Percentiles rank a stretch among this genome's conserved stretches.
phyloP scores from a whole-genome alignment of 2,888 invertebrate genomes.

The Tortricodes alternella region DNA sequence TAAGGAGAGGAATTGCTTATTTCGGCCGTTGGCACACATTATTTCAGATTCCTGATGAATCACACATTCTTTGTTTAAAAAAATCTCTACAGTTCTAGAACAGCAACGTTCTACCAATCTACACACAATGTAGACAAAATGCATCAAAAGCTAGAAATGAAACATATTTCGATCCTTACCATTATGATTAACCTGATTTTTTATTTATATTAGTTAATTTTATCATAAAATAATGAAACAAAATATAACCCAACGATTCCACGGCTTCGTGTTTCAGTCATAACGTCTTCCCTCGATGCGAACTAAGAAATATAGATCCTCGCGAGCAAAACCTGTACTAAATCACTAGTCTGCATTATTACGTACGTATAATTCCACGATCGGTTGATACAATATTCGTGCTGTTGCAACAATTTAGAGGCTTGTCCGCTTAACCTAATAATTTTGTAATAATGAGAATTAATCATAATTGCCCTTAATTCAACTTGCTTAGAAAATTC shows the following conservation, averaged over 20 bases:
- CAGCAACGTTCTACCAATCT: too few species aligned
- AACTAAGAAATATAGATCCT: conserved; percentile 80
- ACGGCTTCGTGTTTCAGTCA: conserved; percentile 73
- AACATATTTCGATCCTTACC: too few species aligned
- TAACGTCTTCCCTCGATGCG: conserved; percentile 79
- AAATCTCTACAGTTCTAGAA: too few species aligned
- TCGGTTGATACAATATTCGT: conserved; percentile 41
- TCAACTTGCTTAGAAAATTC: conserved; percentile 12
- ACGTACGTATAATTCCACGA: conserved; percentile 55
- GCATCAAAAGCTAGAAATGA: too few species aligned
- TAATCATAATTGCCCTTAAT: conserved; percentile 26
- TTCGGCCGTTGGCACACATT: too few species aligned
- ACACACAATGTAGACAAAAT: too few species aligned
- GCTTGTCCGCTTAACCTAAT: conserved; percentile 29
- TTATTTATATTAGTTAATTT: not conserved
- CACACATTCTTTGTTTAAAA: too few species aligned
- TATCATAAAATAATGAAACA: not conserved
- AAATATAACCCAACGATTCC: conserved; percentile 51
- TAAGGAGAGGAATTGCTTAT: too few species aligned
- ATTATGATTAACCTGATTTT: too few species aligned
- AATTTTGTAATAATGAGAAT: conserved; percentile 24
- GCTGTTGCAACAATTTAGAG: conserved; percentile 30
- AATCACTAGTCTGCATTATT: conserved; percentile 78
- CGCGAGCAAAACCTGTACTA: conserved; percentile 78
- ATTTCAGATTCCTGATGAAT: too few species aligned